These are phyloP conservation scores for Pipistrellus nathusii DNA, from an alignment of 2,797 vertebrate species.

Conservation along the genomic window DNA sequence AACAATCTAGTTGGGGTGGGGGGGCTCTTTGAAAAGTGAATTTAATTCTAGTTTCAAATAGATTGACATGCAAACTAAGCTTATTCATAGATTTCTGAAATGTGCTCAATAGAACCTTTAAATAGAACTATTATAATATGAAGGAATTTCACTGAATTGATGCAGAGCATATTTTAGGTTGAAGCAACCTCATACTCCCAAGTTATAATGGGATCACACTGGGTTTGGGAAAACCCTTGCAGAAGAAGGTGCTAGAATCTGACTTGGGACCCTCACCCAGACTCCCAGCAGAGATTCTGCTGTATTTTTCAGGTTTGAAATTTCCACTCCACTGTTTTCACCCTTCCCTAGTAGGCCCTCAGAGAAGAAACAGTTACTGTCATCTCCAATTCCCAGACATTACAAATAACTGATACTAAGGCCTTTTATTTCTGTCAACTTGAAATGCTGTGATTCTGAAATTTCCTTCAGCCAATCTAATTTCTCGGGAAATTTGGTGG, in stretches of 20 bases:
- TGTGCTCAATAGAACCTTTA: conserved; percentile 63
- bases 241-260: not conserved
- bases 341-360: not conserved
- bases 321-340: not conserved
- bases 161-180: conserved; percentile 32
- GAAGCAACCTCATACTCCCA: not conserved
- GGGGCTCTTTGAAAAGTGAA: conserved; percentile 64
- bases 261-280: not conserved
- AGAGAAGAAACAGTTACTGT: not conserved
- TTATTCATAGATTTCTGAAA: conserved; percentile 74
- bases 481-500: conserved; percentile 20
- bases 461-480: not conserved
- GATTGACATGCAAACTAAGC: conserved; percentile 52
- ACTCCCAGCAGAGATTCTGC: not conserved
- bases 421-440: not conserved
- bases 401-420: not conserved
- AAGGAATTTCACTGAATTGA: conserved; percentile 54
- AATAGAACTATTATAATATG: conserved; percentile 61
- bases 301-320: not conserved
- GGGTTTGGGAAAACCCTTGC: not conserved
- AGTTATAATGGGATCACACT: not conserved
- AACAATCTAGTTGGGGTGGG: conserved; percentile 51
- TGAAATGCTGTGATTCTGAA: conserved; percentile 41
- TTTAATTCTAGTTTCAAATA: conserved; percentile 74
- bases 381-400: not conserved